Base-by-base conservation (phyloP, 2,797 vertebrate species). In the Ispidina picta region DNA sequence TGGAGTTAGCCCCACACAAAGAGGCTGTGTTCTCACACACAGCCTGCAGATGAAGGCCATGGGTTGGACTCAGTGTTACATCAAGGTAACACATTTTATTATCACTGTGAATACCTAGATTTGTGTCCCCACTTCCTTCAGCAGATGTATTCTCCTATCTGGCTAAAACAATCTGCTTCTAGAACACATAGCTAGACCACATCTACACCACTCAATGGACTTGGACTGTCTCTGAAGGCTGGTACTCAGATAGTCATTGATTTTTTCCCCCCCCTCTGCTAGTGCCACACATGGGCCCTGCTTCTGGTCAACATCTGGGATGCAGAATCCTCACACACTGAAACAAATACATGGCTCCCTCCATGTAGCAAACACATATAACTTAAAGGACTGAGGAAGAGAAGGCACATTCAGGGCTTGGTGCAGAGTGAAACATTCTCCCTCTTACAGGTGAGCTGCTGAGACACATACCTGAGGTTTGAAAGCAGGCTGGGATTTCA, bases 391-490 rank as follows among this genome's bases (percentile, higher is more conserved):
- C 7, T 69, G 28, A 60, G 60, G 44, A 19, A 64, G 20, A 63
- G 66, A 78, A 39, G 4, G 62, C 54, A 55, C 43, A 10, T 23
- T 18, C 21, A 62, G 63, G 77, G 39, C 56, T 55, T 44, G 41
- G 12, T 64, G 69, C 12, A 1, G 6, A 29, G 31, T 79, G 54
- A 33, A 52, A 82, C 21, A 4, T 63, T 73, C 64, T 86, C 41
- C 62, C 43, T 64, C 73, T 72, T 39, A 55, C 7, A 23, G 0
- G 0, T 8, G 5, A 78, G 56, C 28, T 33, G 19, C 5, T 2
- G 9, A 22, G 68, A 54, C 37, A 64, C 54, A 69, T 65, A 68
- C 83, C 81, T 90, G 4, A 62, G 49, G 49, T 39, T 54, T 88
- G 59, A 88, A 83, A 69, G 2, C 3, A 39, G 48, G 71, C 55